phyloP scores from a whole-genome alignment of 2,888 invertebrate species.

The Alviniconcha strummeri region DNA sequence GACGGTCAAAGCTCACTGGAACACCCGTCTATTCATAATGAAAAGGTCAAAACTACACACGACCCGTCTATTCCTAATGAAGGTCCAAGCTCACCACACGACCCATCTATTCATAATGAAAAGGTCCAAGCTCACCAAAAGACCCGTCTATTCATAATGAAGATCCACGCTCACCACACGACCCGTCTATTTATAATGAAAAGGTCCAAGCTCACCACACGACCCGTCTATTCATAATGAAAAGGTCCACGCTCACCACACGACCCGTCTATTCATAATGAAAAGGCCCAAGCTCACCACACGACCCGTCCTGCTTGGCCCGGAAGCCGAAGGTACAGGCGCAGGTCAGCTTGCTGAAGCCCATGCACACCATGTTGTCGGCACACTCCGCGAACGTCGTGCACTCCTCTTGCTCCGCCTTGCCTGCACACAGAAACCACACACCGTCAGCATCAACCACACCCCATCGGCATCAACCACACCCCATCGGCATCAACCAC shows the following conservation, averaged over 20 bases:
- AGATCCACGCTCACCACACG: too few relatives aligned
- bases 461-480: too few relatives aligned
- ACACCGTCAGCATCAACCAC: too few relatives aligned
- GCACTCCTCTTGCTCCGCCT: neutral
- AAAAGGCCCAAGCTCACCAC: neutral
- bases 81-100: neutral
- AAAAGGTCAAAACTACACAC: neutral
- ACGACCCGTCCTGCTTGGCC: conserved; percentile 3
- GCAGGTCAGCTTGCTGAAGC: neutral
- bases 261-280: too few relatives aligned
- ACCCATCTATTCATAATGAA: too few relatives aligned
- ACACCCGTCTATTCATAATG: neutral
- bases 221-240: neutral
- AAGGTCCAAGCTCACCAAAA: too few relatives aligned
- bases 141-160: too few relatives aligned
- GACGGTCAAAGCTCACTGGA: neutral
- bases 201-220: too few relatives aligned
- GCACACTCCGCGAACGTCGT: neutral
- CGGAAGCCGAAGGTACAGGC: conserved; percentile 2
- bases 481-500: too few relatives aligned
- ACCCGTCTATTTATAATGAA: too few relatives aligned
- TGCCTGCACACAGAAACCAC: neutral
- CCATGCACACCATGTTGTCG: conserved; percentile 20
- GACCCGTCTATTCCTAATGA: neutral
- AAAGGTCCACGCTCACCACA: neutral